These are phyloP conservation scores for Habropoda laboriosa DNA, from an alignment of 1,140 invertebrate genomes.

Conservation along the genomic window DNA sequence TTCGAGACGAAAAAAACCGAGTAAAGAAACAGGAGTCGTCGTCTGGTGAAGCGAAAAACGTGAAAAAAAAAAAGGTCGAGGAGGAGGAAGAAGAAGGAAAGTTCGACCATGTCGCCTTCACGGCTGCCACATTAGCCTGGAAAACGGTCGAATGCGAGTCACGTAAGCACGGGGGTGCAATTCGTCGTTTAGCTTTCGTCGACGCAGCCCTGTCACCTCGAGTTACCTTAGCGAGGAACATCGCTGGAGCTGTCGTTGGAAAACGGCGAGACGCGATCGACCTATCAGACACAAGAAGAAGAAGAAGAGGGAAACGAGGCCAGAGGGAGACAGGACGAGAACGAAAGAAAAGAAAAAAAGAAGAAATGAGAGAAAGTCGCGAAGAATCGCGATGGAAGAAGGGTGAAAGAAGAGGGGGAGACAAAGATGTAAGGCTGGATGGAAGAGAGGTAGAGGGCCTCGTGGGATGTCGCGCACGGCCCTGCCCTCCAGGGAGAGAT, in stretches of 20 bases:
- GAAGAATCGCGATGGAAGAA: neutral
- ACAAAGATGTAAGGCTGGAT: neutral
- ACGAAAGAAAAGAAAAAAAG: neutral
- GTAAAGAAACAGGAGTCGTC: neutral
- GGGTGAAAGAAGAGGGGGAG: slow-evolving; percentile 11
- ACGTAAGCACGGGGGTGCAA: slow-evolving; percentile 54
- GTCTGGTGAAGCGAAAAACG: too few species aligned
- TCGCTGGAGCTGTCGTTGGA: neutral
- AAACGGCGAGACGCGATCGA: neutral
- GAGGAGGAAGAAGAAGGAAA: neutral
- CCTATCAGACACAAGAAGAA: too few species aligned
- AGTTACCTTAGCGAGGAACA: slow-evolving; percentile 24
- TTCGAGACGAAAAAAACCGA: neutral
- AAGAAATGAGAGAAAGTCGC: neutral
- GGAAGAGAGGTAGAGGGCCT: slow-evolving; percentile 6
- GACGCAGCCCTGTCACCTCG: slow-evolving; percentile 46
- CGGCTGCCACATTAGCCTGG: slow-evolving; percentile 51
- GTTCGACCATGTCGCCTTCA: slow-evolving; percentile 41
- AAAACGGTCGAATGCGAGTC: slow-evolving; percentile 54
- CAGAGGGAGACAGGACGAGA: neutral
- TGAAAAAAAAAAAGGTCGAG: too few species aligned
- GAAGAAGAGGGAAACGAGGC: neutral
- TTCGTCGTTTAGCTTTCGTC: slow-evolving; percentile 66
- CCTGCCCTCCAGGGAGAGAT: slow-evolving; percentile 59
- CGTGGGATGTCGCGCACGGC: slow-evolving; percentile 41